These are phyloP conservation scores for Ganaspis brasiliensis DNA, from an alignment of 2,888 invertebrate genomes.

Conservation along the genomic window DNA sequence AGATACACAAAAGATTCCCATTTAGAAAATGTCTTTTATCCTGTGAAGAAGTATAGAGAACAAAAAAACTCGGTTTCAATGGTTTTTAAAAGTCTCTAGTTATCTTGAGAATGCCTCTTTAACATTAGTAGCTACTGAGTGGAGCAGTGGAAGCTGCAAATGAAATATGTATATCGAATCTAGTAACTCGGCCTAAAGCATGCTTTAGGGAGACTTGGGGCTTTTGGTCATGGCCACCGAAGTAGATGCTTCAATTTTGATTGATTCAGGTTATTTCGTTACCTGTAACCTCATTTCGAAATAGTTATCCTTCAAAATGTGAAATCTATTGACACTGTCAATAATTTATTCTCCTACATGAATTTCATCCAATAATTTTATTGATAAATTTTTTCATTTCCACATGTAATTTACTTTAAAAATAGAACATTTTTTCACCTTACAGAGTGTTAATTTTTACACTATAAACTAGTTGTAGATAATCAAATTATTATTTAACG, in stretches of 20 bases:
- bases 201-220: constrained; percentile 1
- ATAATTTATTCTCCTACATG: no score
- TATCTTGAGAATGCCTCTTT: not conserved
- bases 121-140: not conserved
- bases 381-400: no score
- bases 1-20: not conserved
- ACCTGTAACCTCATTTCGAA: constrained; percentile 6
- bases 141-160: not conserved
- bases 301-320: not conserved
- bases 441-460: no score
- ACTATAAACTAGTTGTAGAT: no score
- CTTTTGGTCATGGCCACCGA: constrained; percentile 5
- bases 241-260: constrained; percentile 22
- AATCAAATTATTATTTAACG: no score
- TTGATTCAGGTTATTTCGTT: constrained; percentile 9
- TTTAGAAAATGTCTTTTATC: not conserved
- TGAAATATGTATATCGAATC: constrained; percentile 27
- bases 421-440: no score
- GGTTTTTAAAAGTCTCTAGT: not conserved
- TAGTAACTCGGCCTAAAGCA: not conserved
- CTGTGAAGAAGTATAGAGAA: not conserved
- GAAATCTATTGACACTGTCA: not conserved
- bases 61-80: not conserved
- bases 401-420: no score
- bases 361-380: no score